Percentiles rank a stretch among this genome's conserved stretches.
Evolutionary conservation across 2,113 vertebrate species (phyloP).

Genomic region (Menura novaehollandiae): DNA sequence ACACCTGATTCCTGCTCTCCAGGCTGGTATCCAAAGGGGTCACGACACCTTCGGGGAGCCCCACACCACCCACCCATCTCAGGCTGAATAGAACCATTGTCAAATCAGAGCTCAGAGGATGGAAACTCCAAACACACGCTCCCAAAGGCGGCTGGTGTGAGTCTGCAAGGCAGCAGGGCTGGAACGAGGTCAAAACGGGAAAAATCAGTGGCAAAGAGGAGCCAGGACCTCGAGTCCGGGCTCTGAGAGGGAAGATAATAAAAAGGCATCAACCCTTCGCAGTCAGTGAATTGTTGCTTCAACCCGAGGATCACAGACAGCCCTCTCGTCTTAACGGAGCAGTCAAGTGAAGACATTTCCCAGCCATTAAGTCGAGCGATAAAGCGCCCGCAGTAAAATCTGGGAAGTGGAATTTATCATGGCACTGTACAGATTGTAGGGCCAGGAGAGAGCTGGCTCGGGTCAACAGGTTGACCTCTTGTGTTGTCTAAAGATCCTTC

Average conservation of each 20-base stretch:
- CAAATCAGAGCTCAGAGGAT: not conserved
- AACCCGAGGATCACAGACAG: conserved; percentile 3
- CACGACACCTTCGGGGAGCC: not conserved
- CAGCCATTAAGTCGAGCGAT: conserved; percentile 15
- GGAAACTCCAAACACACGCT: not conserved
- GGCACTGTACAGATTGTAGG: conserved; percentile 1
- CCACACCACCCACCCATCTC: not conserved
- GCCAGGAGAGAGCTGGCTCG: not conserved
- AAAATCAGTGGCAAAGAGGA: not conserved
- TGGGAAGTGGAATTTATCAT: conserved; percentile 8
- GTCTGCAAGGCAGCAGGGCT: not conserved
- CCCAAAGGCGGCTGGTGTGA: not conserved
- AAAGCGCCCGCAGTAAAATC: conserved; percentile 31
- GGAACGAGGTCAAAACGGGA: not conserved
- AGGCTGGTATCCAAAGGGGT: not conserved
- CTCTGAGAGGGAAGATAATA: not conserved
- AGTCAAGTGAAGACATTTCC: conserved; percentile 24
- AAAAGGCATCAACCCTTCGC: not conserved
- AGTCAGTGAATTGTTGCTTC: not conserved
- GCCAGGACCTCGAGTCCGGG: not conserved
- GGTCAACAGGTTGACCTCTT: conserved; percentile 10
- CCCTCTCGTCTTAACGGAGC: not conserved
- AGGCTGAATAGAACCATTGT: not conserved
- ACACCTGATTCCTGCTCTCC: not conserved
- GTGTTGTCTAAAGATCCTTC: not conserved